phyloP scores from a whole-genome alignment of 2,113 vertebrate genomes.

The Bufo bufo region DNA sequence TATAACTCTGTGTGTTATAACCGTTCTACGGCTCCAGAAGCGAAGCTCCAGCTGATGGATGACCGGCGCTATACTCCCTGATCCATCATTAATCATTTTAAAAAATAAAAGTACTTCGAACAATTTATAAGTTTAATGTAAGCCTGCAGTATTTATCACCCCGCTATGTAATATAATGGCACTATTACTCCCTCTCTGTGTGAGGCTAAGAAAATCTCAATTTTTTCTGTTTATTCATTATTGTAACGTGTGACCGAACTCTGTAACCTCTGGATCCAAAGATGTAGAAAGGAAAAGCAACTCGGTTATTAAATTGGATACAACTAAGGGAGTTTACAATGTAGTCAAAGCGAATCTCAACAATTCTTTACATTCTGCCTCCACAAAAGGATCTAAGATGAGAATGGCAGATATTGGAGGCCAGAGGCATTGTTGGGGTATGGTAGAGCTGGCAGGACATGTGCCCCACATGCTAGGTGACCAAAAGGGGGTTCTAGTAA shows the following conservation, averaged over 20 bases:
- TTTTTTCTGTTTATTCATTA: slow-evolving; percentile 56
- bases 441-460: too few relatives aligned
- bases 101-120: slow-evolving; percentile 68
- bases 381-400: too few relatives aligned
- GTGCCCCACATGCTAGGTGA: too few relatives aligned
- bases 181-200: slow-evolving; percentile 58
- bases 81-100: slow-evolving; percentile 76
- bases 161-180: slow-evolving; percentile 61
- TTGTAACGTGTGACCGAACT: not conserved
- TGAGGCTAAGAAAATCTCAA: slow-evolving; percentile 51
- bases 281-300: not conserved
- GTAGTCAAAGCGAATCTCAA: not conserved
- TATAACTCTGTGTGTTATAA: slow-evolving; percentile 64
- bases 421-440: too few relatives aligned
- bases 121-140: slow-evolving; percentile 69
- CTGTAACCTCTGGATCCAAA: slow-evolving; percentile 36
- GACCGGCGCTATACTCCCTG: slow-evolving; percentile 64
- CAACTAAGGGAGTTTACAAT: not conserved
- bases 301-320: not conserved
- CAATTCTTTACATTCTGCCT: too few relatives aligned
- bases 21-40: not conserved
- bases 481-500: too few relatives aligned
- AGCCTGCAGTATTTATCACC: slow-evolving; percentile 60
- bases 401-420: too few relatives aligned
- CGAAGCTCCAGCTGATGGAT: slow-evolving; percentile 68